phyloP scores from a whole-genome alignment of 2,113 vertebrate species.

The Columbina picui region DNA sequence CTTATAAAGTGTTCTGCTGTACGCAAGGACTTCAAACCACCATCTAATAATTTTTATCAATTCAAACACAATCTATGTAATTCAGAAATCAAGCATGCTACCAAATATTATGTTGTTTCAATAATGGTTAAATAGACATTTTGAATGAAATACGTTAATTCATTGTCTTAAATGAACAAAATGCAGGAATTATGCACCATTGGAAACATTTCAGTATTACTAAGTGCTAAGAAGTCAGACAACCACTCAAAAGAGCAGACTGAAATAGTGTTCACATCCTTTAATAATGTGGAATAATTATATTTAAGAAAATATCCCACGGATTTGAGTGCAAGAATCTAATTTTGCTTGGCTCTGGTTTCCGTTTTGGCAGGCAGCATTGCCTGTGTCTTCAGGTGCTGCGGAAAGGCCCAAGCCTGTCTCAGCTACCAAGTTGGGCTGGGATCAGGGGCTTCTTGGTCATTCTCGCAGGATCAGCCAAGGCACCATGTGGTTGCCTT shows the following conservation, averaged over 20 bases:
- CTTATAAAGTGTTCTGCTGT: not conserved
- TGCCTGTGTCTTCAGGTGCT: not conserved
- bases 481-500: not conserved
- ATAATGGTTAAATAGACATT: not conserved
- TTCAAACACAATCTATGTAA: not conserved
- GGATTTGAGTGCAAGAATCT: not conserved
- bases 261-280: not conserved
- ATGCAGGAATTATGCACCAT: not conserved
- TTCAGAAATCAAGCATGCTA: not conserved
- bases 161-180: not conserved
- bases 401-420: not conserved
- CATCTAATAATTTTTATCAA: not conserved
- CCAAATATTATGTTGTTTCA: not conserved
- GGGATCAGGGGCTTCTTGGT: not conserved
- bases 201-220: not conserved
- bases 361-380: not conserved
- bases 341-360: not conserved
- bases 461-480: rapidly evolving
- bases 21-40: not conserved
- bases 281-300: not conserved
- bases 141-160: not conserved
- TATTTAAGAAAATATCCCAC: not conserved
- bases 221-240: not conserved
- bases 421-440: too few relatives aligned
- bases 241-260: not conserved